These are phyloP conservation scores for Leptobrachium leishanense DNA, from an alignment of 2,113 vertebrate species.

Conservation along the genomic window DNA sequence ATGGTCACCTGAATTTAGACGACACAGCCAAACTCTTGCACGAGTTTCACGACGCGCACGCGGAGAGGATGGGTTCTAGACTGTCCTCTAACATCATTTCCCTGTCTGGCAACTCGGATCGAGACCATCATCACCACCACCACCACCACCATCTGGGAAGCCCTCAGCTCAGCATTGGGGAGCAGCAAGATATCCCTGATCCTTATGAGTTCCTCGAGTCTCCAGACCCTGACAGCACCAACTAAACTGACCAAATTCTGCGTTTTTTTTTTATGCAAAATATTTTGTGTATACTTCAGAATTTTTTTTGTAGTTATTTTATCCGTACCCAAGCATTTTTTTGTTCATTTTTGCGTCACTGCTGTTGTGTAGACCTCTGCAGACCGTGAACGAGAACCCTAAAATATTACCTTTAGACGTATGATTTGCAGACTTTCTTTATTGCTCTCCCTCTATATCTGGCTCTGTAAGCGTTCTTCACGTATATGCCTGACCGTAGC, in stretches of 20 bases:
- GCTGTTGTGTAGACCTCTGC: too few species aligned
- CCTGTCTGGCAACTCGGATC: conserved; percentile 89
- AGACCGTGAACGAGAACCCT: too few species aligned
- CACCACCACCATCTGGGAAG: conserved; percentile 67
- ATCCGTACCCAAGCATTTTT: not conserved
- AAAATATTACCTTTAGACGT: too few species aligned
- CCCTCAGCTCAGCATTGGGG: conserved; percentile 85
- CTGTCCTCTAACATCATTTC: conserved; percentile 95
- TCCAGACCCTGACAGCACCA: conserved; percentile 77
- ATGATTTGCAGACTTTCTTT: too few species aligned
- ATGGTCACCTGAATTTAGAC: conserved; percentile 83
- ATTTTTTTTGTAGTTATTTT: not conserved
- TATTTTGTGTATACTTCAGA: not conserved
- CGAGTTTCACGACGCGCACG: conserved; percentile 91
- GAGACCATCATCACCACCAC: conserved; percentile 83
- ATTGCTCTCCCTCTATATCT: too few species aligned
- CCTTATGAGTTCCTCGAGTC: conserved; percentile 95
- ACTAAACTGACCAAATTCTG: conserved; percentile 53
- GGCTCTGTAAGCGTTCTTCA: too few species aligned
- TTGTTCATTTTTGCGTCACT: not conserved
- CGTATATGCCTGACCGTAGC: too few species aligned
- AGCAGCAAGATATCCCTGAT: conserved; percentile 89
- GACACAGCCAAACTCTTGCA: conserved; percentile 89
- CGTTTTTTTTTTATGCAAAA: not conserved
- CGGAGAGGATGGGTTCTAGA: conserved; percentile 86